A percentile compares a stretch with the other conserved stretches of the same genome.
phyloP scores from a whole-genome alignment of 2,888 invertebrate genomes.

The Escarpia spicata region DNA sequence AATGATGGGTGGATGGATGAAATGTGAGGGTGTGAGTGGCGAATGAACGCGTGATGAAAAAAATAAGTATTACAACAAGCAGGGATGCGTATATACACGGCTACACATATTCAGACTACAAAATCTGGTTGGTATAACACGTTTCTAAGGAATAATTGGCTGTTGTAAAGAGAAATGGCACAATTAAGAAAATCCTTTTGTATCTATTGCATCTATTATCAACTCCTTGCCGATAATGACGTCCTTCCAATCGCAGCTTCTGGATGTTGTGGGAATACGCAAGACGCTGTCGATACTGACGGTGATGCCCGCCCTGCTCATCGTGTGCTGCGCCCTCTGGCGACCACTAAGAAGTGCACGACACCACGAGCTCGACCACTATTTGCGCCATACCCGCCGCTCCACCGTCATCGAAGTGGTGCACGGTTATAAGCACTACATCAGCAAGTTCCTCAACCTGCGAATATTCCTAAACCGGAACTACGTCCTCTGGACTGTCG shows the following conservation, averaged over 20 bases:
- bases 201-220: no score
- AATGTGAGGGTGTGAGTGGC: no score
- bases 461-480: constrained; percentile 83
- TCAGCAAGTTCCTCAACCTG: constrained; percentile 68
- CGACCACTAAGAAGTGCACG: constrained; percentile 53
- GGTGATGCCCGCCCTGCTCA: constrained; percentile 76
- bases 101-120: no score
- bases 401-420: not conserved
- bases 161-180: no score
- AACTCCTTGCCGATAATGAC: not conserved
- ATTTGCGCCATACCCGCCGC: constrained; percentile 42
- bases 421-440: constrained; percentile 51
- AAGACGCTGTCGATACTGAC: constrained; percentile 69
- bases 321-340: constrained; percentile 67
- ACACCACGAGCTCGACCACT: constrained; percentile 36
- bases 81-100: no score
- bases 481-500: constrained; percentile 86
- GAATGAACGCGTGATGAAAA: no score
- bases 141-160: no score
- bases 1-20: no score
- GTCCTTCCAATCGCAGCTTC: constrained; percentile 46
- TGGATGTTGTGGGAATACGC: constrained; percentile 52
- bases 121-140: no score
- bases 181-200: no score
- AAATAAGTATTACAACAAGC: no score